These are phyloP conservation scores for Epistrophe eligans DNA, from an alignment of 2,888 invertebrate genomes.

Conservation along the genomic window DNA sequence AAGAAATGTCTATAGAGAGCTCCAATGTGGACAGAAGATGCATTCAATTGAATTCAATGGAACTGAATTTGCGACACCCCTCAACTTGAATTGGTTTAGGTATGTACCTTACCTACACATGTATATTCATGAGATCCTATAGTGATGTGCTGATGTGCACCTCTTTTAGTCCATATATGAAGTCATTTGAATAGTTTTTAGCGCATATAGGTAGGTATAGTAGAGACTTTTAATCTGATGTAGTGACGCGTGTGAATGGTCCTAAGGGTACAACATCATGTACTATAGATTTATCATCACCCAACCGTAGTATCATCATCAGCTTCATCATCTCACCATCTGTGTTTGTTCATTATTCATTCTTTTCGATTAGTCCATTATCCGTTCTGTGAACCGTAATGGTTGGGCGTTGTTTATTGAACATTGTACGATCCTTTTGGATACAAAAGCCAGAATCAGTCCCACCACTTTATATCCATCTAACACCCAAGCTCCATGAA, in stretches of 20 bases:
- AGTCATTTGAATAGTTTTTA: constrained; percentile 10
- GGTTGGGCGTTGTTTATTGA: constrained; percentile 69
- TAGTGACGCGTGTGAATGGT: constrained; percentile 62
- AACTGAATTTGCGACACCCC: constrained; percentile 71
- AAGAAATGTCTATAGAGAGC: constrained; percentile 55
- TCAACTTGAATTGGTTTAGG: constrained; percentile 43
- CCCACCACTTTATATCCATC: background rate
- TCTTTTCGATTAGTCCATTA: constrained; percentile 75
- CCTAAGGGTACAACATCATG: constrained; percentile 36
- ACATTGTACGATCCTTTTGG: constrained; percentile 51
- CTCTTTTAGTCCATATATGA: background rate
- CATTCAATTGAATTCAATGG: constrained; percentile 72
- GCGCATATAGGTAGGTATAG: background rate
- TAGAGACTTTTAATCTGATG: constrained; percentile 68
- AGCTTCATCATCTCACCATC: constrained; percentile 61
- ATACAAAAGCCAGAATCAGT: background rate
- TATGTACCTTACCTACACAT: background rate
- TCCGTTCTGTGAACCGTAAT: constrained; percentile 62
- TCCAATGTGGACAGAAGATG: constrained; percentile 66
- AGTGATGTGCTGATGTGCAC: background rate
- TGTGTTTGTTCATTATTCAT: constrained; percentile 76
- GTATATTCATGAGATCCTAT: constrained; percentile 49
- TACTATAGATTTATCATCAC: constrained; percentile 46
- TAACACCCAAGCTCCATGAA: background rate
- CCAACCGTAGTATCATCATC: constrained; percentile 21